Conservation (phyloP, 1,140 invertebrate species). For the Drosophila tristis region DNA sequence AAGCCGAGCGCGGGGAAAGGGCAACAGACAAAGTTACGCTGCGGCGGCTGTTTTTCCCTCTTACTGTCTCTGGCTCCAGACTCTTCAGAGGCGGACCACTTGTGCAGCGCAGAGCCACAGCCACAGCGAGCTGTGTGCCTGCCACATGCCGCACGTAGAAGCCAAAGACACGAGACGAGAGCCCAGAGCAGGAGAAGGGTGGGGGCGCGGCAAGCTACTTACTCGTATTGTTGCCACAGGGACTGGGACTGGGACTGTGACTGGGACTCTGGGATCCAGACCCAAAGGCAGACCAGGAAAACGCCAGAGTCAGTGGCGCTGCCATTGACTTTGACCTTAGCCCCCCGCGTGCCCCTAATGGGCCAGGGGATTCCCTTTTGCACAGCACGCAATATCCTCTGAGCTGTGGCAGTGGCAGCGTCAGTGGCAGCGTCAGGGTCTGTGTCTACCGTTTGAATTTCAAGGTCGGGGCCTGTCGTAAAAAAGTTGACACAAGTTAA, state of each 20-base stretch:
- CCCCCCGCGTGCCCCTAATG: background rate
- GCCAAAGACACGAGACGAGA: constrained; percentile 17
- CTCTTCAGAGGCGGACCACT: constrained; percentile 34
- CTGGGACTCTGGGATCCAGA: background rate
- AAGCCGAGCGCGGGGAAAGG: background rate
- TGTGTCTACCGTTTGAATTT: constrained; percentile 37
- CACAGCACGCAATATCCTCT: constrained; percentile 57
- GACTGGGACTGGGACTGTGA: background rate
- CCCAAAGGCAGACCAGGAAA: constrained; percentile 32
- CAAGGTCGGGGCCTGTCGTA: constrained; percentile 62
- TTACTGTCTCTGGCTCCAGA: too few relatives aligned
- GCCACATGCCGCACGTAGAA: constrained; percentile 50
- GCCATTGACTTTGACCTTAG: constrained; percentile 66
- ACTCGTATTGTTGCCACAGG: constrained; percentile 51
- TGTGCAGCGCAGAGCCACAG: constrained; percentile 12
- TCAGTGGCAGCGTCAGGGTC: constrained; percentile 18
- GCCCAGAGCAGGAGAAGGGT: background rate
- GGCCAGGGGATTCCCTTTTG: constrained; percentile 47
- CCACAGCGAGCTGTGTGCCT: constrained; percentile 9
- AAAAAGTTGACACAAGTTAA: constrained; percentile 53
- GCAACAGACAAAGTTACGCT: constrained; percentile 8
- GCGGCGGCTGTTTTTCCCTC: too few relatives aligned
- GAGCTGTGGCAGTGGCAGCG: constrained; percentile 1
- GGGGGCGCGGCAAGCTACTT: constrained; percentile 54
- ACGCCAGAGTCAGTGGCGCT: constrained; percentile 17